Evolutionary conservation across 2,888 invertebrate species (phyloP).

Genomic region (Xanthorhoe designata): DNA sequence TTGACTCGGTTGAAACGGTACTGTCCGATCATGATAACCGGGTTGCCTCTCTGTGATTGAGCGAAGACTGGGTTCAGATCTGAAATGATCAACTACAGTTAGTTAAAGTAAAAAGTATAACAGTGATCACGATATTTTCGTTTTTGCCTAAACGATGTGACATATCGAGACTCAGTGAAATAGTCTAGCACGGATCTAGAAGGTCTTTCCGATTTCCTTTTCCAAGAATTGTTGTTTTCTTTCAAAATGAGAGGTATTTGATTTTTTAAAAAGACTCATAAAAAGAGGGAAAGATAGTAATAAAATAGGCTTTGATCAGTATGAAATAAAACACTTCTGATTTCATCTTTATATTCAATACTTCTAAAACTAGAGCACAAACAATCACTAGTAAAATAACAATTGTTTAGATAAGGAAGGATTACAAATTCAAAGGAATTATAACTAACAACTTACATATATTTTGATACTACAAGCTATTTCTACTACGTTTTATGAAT

Average conservation of each 20-base stretch:
- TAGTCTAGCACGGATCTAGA: too few relatives aligned
- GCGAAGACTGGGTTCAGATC: constrained; percentile 80
- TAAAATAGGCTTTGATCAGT: background rate
- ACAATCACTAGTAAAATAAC: constrained; percentile 20
- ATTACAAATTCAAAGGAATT: too few relatives aligned
- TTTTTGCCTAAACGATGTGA: too few relatives aligned
- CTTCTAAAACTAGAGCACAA: background rate
- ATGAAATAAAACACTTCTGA: constrained; percentile 8
- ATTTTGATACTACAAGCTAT: background rate
- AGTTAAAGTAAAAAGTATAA: constrained; percentile 44
- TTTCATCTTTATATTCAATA: constrained; percentile 13
- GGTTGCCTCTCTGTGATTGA: constrained; percentile 78
- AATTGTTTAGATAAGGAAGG: background rate
- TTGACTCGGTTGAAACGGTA: constrained; percentile 81
- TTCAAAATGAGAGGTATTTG: too few relatives aligned
- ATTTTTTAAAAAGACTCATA: background rate
- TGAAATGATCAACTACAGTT: constrained; percentile 51
- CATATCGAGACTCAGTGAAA: too few relatives aligned
- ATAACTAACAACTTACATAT: too few relatives aligned
- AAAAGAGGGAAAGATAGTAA: background rate
- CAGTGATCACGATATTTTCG: too few relatives aligned
- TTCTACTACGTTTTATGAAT: too few relatives aligned
- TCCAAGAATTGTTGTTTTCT: too few relatives aligned
- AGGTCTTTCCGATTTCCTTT: too few relatives aligned
- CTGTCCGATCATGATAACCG: constrained; percentile 81